These are phyloP conservation scores for Cantharis nigra DNA, from an alignment of 2,888 invertebrate species.

Conservation along the genomic window DNA sequence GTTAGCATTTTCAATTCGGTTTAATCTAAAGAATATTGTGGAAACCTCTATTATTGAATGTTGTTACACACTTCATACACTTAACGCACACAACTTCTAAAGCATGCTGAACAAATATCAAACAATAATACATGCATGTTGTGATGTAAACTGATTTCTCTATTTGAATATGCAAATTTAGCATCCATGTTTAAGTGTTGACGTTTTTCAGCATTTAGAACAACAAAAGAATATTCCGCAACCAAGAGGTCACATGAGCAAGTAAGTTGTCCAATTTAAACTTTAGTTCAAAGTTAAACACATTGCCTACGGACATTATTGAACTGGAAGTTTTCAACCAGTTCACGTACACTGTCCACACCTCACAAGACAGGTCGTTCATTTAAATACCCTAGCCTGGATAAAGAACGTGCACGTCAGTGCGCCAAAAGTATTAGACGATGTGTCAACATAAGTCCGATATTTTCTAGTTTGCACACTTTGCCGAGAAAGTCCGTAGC, in stretches of 20 bases:
- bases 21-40: not conserved
- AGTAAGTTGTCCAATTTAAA: constrained; percentile 61
- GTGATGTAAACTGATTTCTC: not conserved
- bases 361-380: not conserved
- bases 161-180: not conserved
- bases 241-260: constrained; percentile 79
- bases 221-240: constrained; percentile 69
- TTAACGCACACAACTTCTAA: constrained; percentile 1
- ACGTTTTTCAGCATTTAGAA: constrained; percentile 68
- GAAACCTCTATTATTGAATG: not conserved
- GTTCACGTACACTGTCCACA: not conserved
- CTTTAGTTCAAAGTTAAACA: not conserved
- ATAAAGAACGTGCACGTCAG: not conserved
- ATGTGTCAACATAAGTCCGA: not conserved
- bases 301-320: not conserved
- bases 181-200: not conserved
- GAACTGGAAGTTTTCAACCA: not conserved
- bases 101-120: constrained; percentile 5
- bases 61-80: not conserved
- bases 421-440: not conserved
- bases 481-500: not conserved
- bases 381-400: not conserved
- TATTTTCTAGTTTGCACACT: not conserved
- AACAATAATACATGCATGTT: constrained; percentile 10
- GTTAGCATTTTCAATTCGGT: not conserved